Base-by-base conservation (phyloP, 1,140 invertebrate species). In the Scaptodrosophila lebanonensis region DNA sequence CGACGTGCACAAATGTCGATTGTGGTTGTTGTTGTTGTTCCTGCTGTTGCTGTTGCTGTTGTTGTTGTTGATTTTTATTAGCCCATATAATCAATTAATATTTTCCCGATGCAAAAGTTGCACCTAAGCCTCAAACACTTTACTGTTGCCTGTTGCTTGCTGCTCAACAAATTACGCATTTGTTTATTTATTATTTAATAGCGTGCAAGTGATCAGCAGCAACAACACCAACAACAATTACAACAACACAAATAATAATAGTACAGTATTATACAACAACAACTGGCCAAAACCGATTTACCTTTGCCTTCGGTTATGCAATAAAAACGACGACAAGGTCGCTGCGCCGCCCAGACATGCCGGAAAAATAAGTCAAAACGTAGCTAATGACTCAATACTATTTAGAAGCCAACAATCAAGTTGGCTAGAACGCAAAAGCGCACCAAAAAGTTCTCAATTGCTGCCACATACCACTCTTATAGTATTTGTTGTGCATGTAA, bases 371-470 rank as follows among this genome's bases (percentile, higher is more conserved):
- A 17, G n/a, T 27, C 15, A 44, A 35, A 11, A 33, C 20, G 13
- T 27, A 32, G 30, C 39, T 7, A 43, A 9, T 29, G 30, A 42
- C 15, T 51, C 49, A 29, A 29, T 33, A 32, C 22, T 25, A 4
- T 2, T 12, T 13, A 3, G 16, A 38, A 20, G 18, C n/a, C 5
- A 15, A 47, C 53, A 60, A 67, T 49, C 43, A 68, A 56, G 44
- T 50, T 56, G 49, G 58, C 58, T 58, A 68, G 57, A 67, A 68
- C 64, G 57, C 64, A 67, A 43, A 25, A n/a, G n/a, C n/a, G 27
- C n/a, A 40, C 25, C 17, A 25, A 44, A 59, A 25, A n/a, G n/a
- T 38, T 38, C 36, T 39, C 36, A 6, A 4, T 39, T 16, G 17
- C 3, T 39, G 9, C 8, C 36, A 39, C 15, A 9, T 2, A 12